Base-by-base conservation (phyloP, 2,888 invertebrate species). In the Hyposoter dolosus region DNA sequence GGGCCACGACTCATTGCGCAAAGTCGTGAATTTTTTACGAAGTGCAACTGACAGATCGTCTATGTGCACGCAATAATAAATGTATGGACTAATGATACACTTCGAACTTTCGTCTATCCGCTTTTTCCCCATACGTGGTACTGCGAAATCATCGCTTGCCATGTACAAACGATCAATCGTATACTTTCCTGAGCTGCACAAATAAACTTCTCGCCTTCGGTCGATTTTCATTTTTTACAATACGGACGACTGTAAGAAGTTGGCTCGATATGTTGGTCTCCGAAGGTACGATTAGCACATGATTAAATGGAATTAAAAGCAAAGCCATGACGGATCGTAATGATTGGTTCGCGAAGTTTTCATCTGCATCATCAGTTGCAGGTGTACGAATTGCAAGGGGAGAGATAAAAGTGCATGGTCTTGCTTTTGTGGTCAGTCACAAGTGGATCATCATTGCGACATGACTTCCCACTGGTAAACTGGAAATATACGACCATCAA, bases 251-350 rank as follows among this genome's bases (percentile, higher is more conserved):
- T 60, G 28, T 23, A 6, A 60, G 28, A 60, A 28, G 60, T 60
- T 60, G 28, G 15, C 15, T 60, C 60, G 28, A 28, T 28, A 15
- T 6, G 12, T 15, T 28, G 1, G 10, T 4, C 4, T 28, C 15
- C 15, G 28, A 28, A 15, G 60, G 5, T 60, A 5, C 28, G 60
- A 60, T 28, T 60, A 15, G 15, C 60, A 28, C 15, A 15, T 28
- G 35, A 72, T 72, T 53, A 53, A 32, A 19, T 35, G 17, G 32
- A 72, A 72, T 72, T 72, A 72, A 35, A 23, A 53, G 28, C 47
- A 72, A n/a, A 72, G 35, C 72, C 19, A 35, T 6, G 19, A 72
- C 53, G 53, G n/a, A 53, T n/a, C 19, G 47, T 72, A 53, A 72
- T 72, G 35, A 32, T n/a, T 35, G 72, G 53, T 28, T 15, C 15